Conservation (phyloP, 1,140 invertebrate genomes). For the Cardiocondyla obscurior region DNA sequence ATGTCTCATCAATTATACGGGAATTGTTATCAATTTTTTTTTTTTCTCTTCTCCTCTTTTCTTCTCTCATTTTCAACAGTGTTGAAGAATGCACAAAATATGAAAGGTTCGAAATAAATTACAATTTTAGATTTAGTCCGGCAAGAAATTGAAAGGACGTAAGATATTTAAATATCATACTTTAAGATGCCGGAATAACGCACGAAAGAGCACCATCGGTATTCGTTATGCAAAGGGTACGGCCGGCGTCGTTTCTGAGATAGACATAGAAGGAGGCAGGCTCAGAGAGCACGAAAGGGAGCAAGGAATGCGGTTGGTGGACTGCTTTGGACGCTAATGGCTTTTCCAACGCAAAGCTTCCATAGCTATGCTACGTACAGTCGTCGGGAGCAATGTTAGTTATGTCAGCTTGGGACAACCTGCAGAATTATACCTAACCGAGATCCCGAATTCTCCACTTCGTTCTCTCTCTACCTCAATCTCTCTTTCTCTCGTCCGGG, state of each 20-base stretch:
- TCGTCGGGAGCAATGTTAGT: slow-evolving; percentile 64
- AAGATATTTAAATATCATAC: not conserved
- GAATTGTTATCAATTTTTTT: not conserved
- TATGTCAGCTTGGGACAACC: slow-evolving; percentile 63
- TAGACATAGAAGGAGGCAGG: slow-evolving; percentile 39
- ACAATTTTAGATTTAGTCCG: not conserved
- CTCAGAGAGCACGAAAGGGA: slow-evolving; percentile 20
- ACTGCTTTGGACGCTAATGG: slow-evolving; percentile 72
- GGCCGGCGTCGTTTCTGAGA: slow-evolving; percentile 21
- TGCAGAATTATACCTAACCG: slow-evolving; percentile 62
- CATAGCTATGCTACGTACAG: slow-evolving; percentile 48
- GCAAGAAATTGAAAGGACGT: not conserved
- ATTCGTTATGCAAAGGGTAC: slow-evolving; percentile 50
- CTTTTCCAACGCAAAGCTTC: slow-evolving; percentile 68
- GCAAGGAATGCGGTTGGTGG: slow-evolving; percentile 54
- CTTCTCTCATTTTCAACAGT: no score
- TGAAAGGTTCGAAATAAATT: not conserved
- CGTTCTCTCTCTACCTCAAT: not conserved
- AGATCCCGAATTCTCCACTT: slow-evolving; percentile 44
- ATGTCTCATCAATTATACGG: not conserved
- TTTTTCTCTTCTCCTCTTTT: no score
- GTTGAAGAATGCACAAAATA: not conserved
- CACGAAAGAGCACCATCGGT: slow-evolving; percentile 22
- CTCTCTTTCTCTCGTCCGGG: no score
- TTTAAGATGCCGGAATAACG: not conserved